These are phyloP conservation scores for Spilarctia lutea DNA, from an alignment of 2,888 invertebrate genomes.

Conservation along the genomic window DNA sequence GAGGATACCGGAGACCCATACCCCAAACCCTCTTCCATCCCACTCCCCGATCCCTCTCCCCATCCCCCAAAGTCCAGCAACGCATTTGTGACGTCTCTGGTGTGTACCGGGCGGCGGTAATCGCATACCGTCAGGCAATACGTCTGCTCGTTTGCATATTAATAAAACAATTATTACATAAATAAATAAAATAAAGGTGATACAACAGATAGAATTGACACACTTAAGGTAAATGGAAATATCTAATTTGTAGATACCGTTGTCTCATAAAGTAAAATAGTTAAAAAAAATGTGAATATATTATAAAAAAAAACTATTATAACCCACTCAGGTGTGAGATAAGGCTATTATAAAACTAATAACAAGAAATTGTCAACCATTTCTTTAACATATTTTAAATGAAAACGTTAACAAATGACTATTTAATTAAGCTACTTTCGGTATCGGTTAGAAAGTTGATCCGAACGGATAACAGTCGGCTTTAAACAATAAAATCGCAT, in stretches of 20 bases:
- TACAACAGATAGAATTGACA: neutral
- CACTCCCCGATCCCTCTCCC: no score
- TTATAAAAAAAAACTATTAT: neutral
- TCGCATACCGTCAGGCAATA: no score
- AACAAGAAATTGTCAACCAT: neutral
- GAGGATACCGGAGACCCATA: no score
- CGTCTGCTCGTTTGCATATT: no score
- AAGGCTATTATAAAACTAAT: neutral
- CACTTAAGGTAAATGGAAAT: no score
- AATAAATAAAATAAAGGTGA: neutral
- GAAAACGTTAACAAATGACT: conserved; percentile 4
- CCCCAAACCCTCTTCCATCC: no score
- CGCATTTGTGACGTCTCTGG: no score
- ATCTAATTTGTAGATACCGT: neutral
- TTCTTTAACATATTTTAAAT: conserved; percentile 3
- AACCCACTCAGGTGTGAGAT: neutral
- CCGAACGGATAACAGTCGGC: conserved; percentile 22
- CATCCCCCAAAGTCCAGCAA: no score
- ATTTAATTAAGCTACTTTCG: neutral
- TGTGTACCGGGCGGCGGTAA: no score
- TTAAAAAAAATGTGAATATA: neutral
- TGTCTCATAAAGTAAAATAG: neutral
- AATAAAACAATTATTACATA: no score
- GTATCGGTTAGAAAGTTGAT: conserved; percentile 28
- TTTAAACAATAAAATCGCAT: conserved; percentile 22